Percentiles rank a stretch among this genome's conserved stretches.
Evolutionary conservation across 1,140 invertebrate species (phyloP).

Genomic region (Procambarus virginalis): DNA sequence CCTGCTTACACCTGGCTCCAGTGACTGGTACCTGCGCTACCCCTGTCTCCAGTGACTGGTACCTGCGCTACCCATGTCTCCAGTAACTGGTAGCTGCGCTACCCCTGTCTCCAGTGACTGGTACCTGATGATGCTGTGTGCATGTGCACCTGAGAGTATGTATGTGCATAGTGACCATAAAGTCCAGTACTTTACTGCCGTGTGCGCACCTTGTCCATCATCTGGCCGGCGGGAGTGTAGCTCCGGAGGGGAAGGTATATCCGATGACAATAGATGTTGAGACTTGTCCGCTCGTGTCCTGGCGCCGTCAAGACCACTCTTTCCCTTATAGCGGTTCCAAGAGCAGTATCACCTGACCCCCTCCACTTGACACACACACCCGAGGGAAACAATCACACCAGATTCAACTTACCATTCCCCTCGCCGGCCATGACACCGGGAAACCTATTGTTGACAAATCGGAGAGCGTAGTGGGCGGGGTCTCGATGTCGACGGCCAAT

Average conservation of each 20-base stretch:
- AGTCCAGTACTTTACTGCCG: too few relatives aligned
- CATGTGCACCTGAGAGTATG: too few relatives aligned
- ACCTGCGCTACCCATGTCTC: too few relatives aligned
- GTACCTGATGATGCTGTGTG: too few relatives aligned
- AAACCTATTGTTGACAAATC: slow-evolving; percentile 10
- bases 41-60: too few relatives aligned
- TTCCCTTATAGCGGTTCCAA: neutral
- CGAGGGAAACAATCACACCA: slow-evolving; percentile 19
- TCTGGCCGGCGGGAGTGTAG: slow-evolving; percentile 22
- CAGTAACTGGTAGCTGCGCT: too few relatives aligned
- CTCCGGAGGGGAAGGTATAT: neutral
- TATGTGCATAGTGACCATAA: too few relatives aligned
- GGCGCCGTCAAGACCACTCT: neutral
- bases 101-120: too few relatives aligned
- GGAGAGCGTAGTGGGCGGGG: slow-evolving; percentile 4
- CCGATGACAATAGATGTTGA: neutral
- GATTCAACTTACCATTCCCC: slow-evolving; percentile 33
- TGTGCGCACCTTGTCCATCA: slow-evolving; percentile 47
- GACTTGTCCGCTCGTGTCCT: neutral
- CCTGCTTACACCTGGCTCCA: too few relatives aligned
- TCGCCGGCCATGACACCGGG: slow-evolving; percentile 37
- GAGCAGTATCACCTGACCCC: neutral
- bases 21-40: too few relatives aligned
- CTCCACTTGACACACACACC: slow-evolving; percentile 27
- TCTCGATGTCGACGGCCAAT: slow-evolving; percentile 15